Conservation (phyloP, 2,113 vertebrate species). For the Xenus cinereus region DNA sequence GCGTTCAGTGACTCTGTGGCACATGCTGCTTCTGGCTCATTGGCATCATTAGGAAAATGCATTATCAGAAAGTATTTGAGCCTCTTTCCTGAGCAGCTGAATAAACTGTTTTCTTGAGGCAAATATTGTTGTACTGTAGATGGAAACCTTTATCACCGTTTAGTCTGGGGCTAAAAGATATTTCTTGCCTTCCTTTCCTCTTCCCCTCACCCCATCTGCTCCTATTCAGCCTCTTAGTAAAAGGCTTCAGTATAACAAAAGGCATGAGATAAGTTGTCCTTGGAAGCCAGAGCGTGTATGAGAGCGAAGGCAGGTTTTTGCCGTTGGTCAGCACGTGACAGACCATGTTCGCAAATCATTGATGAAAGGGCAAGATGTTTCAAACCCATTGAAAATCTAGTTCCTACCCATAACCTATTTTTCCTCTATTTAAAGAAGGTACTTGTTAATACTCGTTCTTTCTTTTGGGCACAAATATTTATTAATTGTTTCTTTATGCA, state of each 20-base stretch:
- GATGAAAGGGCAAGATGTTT: not conserved
- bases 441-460: not conserved
- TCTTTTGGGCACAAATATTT: not conserved
- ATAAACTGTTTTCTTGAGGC: slow-evolving; percentile 33
- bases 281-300: not conserved
- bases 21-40: not conserved
- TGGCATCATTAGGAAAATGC: not conserved
- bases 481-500: not conserved
- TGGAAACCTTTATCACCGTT: not conserved
- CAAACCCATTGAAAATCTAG: not conserved
- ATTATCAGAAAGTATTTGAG: not conserved
- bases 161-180: slow-evolving; percentile 7
- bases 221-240: not conserved
- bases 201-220: not conserved
- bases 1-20: not conserved
- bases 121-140: slow-evolving; percentile 10
- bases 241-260: not conserved
- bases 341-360: not conserved
- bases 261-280: not conserved
- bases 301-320: not conserved
- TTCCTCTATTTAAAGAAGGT: not conserved
- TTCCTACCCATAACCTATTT: not conserved
- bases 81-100: slow-evolving; percentile 46
- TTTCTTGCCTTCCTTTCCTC: slow-evolving; percentile 23
- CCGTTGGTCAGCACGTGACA: not conserved